Evolutionary conservation across 2,888 invertebrate species (phyloP).

Genomic region (Epirrhoe tristata): DNA sequence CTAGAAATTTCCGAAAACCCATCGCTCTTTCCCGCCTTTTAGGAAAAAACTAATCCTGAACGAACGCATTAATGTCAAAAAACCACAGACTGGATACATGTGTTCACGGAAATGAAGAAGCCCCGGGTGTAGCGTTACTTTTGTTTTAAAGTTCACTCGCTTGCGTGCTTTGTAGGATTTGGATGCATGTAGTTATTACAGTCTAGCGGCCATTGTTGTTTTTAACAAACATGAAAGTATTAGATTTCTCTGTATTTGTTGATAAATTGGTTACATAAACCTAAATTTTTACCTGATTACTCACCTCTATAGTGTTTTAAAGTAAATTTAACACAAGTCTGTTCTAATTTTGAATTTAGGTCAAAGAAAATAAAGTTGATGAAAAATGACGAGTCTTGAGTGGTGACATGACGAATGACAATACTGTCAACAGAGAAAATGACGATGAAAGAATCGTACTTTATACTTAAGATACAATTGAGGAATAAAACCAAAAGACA

Average conservation of each 20-base stretch:
- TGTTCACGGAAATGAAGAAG: conserved; percentile 37
- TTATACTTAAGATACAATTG: not conserved
- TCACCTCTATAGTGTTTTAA: not conserved
- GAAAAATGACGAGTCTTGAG: not conserved
- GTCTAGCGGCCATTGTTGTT: conserved; percentile 6
- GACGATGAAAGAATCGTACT: not conserved
- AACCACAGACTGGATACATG: conserved; percentile 35
- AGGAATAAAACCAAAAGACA: conserved; percentile 10
- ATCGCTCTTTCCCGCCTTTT: conserved; percentile 25
- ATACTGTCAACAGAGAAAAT: not conserved
- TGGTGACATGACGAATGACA: not conserved
- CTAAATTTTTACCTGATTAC: not conserved
- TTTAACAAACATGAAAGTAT: conserved; percentile 1
- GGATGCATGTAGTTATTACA: conserved; percentile 13
- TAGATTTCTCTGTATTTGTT: conserved; percentile 1
- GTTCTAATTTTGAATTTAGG: not conserved
- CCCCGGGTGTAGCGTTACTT: conserved; percentile 33
- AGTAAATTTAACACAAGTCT: not conserved
- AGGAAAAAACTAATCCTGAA: conserved; percentile 29
- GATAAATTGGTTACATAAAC: not conserved
- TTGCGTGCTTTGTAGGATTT: conserved; percentile 27
- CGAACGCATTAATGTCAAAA: conserved; percentile 34
- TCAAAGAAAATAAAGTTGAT: not conserved
- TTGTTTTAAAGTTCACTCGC: conserved; percentile 29
- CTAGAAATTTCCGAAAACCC: conserved; percentile 21